Conservation (phyloP, 2,888 invertebrate species). For the Trichogramma dendrolimi region DNA sequence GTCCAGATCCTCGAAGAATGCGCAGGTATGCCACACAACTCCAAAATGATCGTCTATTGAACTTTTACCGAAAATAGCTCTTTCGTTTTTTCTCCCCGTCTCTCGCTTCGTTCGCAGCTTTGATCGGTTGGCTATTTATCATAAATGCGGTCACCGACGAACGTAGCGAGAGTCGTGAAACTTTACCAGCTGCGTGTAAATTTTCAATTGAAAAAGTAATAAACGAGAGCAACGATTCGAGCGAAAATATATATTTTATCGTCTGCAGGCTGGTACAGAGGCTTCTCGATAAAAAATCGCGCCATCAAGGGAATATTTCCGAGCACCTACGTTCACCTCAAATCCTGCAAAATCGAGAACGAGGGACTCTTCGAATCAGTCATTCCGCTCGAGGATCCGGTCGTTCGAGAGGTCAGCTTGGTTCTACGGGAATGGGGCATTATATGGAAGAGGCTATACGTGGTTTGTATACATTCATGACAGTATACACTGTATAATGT, state of each 20-base stretch:
- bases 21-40: conserved; percentile 57
- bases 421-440: conserved; percentile 91
- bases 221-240: not conserved
- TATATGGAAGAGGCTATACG: conserved; percentile 87
- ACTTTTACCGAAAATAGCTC: not conserved
- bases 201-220: no score
- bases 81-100: no score
- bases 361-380: conserved; percentile 71
- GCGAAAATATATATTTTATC: not conserved
- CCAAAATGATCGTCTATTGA: not conserved
- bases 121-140: not conserved
- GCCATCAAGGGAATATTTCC: conserved; percentile 73
- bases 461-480: conserved; percentile 62
- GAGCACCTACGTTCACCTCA: conserved; percentile 73
- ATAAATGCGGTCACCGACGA: not conserved
- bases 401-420: conserved; percentile 86
- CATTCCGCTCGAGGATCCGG: conserved; percentile 76
- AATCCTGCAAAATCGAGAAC: conserved; percentile 75
- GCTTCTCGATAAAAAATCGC: conserved; percentile 74
- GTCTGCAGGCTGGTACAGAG: conserved; percentile 75
- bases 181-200: not conserved
- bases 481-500: not conserved
- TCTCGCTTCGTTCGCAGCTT: not conserved
- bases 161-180: not conserved
- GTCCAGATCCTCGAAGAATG: conserved; percentile 90